phyloP scores from a whole-genome alignment of 2,113 vertebrate genomes.

The Dunckerocampus dactyliophorus region DNA sequence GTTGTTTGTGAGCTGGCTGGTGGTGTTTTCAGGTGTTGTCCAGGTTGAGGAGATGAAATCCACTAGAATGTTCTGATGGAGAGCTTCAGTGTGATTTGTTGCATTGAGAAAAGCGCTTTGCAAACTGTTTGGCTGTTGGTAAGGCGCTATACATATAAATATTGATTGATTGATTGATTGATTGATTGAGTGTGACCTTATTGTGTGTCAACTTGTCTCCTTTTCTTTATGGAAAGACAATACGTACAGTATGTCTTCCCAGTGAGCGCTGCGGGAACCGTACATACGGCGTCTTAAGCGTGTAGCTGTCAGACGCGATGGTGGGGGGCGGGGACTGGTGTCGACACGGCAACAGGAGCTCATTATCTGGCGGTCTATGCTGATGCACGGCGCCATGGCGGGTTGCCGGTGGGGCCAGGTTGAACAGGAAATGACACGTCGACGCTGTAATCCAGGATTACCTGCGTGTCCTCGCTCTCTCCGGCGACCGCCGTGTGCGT shows the following conservation, averaged over 20 bases:
- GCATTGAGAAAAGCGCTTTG: too few relatives aligned
- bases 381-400: slow-evolving; percentile 38
- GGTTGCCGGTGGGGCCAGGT: slow-evolving; percentile 40
- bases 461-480: slow-evolving; percentile 40
- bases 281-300: slow-evolving; percentile 29
- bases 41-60: too few relatives aligned
- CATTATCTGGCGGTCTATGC: slow-evolving; percentile 68
- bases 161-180: too few relatives aligned
- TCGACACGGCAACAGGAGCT: slow-evolving; percentile 70
- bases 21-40: too few relatives aligned
- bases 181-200: too few relatives aligned
- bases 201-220: background rate
- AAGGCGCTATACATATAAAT: too few relatives aligned
- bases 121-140: too few relatives aligned
- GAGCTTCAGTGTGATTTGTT: too few relatives aligned
- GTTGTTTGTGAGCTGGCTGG: too few relatives aligned
- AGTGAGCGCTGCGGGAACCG: slow-evolving; percentile 20
- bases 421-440: slow-evolving; percentile 46
- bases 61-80: too few relatives aligned
- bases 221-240: background rate
- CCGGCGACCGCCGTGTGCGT: background rate
- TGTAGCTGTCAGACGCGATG: slow-evolving; percentile 9
- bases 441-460: slow-evolving; percentile 66
- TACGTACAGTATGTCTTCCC: background rate
- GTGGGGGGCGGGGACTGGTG: slow-evolving; percentile 7